A percentile compares a stretch with the other conserved stretches of the same genome.
Conservation (phyloP, 2,113 vertebrate genomes). For the Typhlomys cinereus region DNA sequence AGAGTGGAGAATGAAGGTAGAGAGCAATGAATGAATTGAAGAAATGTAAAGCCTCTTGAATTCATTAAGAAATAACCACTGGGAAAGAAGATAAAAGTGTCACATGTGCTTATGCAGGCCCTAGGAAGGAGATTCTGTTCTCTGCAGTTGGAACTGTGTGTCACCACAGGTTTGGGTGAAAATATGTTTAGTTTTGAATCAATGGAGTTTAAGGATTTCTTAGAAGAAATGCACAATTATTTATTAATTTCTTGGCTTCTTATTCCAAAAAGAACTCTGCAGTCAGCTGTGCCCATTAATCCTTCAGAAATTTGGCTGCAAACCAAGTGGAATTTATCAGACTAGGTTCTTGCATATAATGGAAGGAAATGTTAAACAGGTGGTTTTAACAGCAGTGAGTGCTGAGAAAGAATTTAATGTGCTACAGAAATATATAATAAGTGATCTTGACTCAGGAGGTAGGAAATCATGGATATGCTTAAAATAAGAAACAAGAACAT, state of each 20-base stretch:
- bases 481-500: neutral
- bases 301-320: neutral
- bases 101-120: neutral
- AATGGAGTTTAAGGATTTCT: neutral
- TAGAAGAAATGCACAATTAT: neutral
- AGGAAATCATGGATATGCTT: neutral
- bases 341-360: neutral
- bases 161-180: neutral
- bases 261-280: neutral
- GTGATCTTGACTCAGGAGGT: neutral
- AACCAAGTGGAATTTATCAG: neutral
- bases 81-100: neutral
- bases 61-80: neutral
- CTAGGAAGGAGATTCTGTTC: neutral
- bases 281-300: neutral
- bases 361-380: neutral
- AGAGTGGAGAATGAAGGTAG: neutral
- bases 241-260: neutral
- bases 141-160: neutral
- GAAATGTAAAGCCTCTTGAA: neutral
- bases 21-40: neutral
- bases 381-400: neutral
- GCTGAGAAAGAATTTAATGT: neutral
- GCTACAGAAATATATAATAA: fast-evolving
- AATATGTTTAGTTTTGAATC: neutral